These are phyloP conservation scores for Diarsia dahlii DNA, from an alignment of 2,888 invertebrate species.

Conservation along the genomic window DNA sequence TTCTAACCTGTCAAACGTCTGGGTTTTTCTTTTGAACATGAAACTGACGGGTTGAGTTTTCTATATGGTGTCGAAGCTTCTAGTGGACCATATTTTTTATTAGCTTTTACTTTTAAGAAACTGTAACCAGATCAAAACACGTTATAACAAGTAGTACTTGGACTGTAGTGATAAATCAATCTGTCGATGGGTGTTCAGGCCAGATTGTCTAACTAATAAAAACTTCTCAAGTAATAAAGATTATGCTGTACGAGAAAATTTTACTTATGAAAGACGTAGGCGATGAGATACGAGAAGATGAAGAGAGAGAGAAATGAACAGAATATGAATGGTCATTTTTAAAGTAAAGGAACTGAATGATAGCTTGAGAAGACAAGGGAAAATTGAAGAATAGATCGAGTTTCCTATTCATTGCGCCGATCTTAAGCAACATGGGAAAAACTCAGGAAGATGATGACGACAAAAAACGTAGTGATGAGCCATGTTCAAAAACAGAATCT, in stretches of 20 bases:
- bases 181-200: not conserved
- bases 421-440: not conserved
- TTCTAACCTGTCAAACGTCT: conserved; percentile 56
- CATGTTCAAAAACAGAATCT: not conserved
- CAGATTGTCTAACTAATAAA: not conserved
- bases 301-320: not conserved
- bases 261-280: not conserved
- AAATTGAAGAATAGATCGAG: not conserved
- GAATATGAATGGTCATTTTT: not conserved
- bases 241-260: too few species aligned
- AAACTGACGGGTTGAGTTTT: conserved; percentile 37
- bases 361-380: not conserved
- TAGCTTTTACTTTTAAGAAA: conserved; percentile 43
- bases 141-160: not conserved
- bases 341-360: not conserved
- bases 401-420: not conserved
- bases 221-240: not conserved
- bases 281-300: not conserved
- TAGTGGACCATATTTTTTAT: conserved; percentile 2
- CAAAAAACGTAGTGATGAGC: not conserved
- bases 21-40: conserved; percentile 48
- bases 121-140: conserved; percentile 4
- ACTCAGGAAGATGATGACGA: not conserved
- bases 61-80: conserved; percentile 36
- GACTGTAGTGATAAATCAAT: conserved; percentile 7